phyloP scores from a whole-genome alignment of 2,888 invertebrate genomes.

The Apotomis betuletana region DNA sequence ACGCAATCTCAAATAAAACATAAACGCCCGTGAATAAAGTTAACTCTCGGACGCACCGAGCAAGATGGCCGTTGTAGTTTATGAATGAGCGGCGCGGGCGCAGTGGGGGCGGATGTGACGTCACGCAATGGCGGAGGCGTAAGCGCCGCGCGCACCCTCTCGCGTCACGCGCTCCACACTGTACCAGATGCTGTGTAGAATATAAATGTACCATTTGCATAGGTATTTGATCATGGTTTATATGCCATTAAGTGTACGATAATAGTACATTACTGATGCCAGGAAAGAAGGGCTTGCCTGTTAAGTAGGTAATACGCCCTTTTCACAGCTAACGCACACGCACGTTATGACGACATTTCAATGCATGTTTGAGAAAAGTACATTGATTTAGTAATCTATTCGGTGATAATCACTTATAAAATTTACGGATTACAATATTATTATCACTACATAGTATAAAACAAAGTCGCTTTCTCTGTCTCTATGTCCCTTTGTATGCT shows the following conservation, averaged over 20 bases:
- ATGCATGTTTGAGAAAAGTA: too few species aligned
- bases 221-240: background rate
- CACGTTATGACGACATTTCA: too few species aligned
- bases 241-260: background rate
- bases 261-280: too few species aligned
- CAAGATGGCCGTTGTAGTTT: slow-evolving; percentile 48
- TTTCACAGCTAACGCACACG: too few species aligned
- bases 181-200: slow-evolving; percentile 19
- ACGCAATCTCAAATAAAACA: background rate
- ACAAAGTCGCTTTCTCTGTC: too few species aligned
- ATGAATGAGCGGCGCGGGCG: slow-evolving; percentile 70
- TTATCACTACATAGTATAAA: too few species aligned
- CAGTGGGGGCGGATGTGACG: slow-evolving; percentile 73
- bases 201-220: background rate
- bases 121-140: slow-evolving; percentile 59
- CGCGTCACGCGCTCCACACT: slow-evolving; percentile 26
- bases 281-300: too few species aligned
- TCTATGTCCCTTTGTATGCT: too few species aligned
- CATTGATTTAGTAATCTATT: too few species aligned
- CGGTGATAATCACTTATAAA: too few species aligned
- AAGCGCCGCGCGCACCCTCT: slow-evolving; percentile 64
- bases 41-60: background rate
- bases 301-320: too few species aligned
- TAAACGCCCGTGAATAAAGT: background rate
- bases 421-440: too few species aligned